These are phyloP conservation scores for Zalophus californianus DNA, from an alignment of 2,797 vertebrate genomes.

Conservation along the genomic window DNA sequence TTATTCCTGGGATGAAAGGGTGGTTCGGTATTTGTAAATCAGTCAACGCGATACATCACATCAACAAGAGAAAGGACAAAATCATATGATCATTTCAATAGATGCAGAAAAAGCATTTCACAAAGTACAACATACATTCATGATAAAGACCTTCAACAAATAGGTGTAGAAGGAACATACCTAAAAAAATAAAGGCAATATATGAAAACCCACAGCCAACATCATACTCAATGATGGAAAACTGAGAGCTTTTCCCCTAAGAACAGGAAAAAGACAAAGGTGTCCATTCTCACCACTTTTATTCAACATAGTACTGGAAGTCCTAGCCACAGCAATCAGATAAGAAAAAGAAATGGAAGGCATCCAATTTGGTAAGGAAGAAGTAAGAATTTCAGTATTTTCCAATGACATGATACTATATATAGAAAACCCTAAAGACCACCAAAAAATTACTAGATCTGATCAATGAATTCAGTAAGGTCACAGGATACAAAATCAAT, in stretches of 20 bases:
- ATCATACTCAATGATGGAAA: neutral
- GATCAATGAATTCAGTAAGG: neutral
- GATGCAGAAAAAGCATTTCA: neutral
- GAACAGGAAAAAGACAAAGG: neutral
- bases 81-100: neutral
- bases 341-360: too few relatives aligned
- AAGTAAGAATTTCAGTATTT: too few relatives aligned
- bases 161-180: neutral
- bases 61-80: neutral
- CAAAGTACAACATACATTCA: neutral
- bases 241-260: neutral
- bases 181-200: neutral
- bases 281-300: neutral
- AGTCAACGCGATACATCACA: neutral
- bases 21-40: neutral
- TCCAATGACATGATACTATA: too few relatives aligned
- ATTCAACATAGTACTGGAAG: too few relatives aligned
- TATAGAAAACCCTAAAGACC: neutral
- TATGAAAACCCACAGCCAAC: neutral
- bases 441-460: neutral
- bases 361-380: too few relatives aligned
- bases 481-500: neutral
- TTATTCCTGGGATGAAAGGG: neutral
- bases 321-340: too few relatives aligned
- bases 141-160: neutral